These are phyloP conservation scores for Pemphigus obesinymphae DNA, from an alignment of 1,140 invertebrate genomes.

Conservation along the genomic window DNA sequence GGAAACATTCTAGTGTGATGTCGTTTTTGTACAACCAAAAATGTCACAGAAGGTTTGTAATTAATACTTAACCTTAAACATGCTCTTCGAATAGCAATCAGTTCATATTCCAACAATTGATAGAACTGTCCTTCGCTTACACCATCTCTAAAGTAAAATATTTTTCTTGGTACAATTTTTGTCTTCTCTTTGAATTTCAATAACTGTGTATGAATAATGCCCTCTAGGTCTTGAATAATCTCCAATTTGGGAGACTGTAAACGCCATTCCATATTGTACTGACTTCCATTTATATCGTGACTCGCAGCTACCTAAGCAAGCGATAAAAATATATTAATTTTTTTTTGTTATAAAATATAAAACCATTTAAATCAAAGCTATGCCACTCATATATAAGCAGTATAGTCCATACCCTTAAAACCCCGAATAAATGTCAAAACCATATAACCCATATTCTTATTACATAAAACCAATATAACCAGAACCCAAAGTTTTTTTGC, in stretches of 20 bases:
- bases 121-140: constrained; percentile 83
- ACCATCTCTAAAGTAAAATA: constrained; percentile 76
- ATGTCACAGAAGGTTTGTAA: constrained; percentile 67
- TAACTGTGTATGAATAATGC: constrained; percentile 62
- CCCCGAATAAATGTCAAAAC: too few species aligned
- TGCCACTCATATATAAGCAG: background rate
- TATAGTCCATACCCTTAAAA: too few species aligned
- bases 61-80: constrained; percentile 54
- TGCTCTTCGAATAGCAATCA: constrained; percentile 63
- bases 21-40: constrained; percentile 84
- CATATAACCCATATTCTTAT: too few species aligned
- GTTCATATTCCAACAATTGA: constrained; percentile 57
- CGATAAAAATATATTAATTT: constrained; percentile 37
- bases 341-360: too few species aligned
- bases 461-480: too few species aligned
- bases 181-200: constrained; percentile 54
- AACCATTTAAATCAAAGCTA: background rate
- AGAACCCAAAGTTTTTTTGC: too few species aligned
- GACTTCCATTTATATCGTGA: constrained; percentile 60
- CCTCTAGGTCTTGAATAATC: constrained; percentile 69
- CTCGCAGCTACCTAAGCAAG: constrained; percentile 60
- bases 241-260: constrained; percentile 64
- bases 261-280: constrained; percentile 66
- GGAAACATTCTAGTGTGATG: constrained; percentile 79
- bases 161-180: constrained; percentile 55